Evolutionary conservation across 1,140 invertebrate genomes (phyloP).

Genomic region (Parasteatoda tepidariorum): DNA sequence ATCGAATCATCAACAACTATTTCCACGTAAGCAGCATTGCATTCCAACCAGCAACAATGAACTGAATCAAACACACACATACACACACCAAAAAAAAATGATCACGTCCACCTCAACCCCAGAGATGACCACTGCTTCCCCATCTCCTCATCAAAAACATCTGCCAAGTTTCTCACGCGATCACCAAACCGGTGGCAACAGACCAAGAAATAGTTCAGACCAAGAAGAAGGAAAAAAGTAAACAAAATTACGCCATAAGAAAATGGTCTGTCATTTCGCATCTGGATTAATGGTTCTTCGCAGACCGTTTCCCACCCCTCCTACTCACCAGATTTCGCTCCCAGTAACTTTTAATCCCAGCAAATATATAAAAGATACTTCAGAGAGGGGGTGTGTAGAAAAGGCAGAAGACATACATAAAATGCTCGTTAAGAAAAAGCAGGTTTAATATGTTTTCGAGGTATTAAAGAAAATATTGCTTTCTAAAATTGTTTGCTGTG

Average conservation of each 20-base stretch:
- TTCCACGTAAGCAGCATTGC: too few species aligned
- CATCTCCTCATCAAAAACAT: background rate
- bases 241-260: background rate
- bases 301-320: background rate
- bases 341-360: conserved; percentile 20
- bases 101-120: too few species aligned
- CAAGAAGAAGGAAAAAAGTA: conserved; percentile 15
- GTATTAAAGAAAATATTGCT: background rate
- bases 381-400: too few species aligned
- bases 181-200: background rate
- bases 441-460: background rate
- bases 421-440: conserved; percentile 27
- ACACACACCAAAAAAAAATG: too few species aligned
- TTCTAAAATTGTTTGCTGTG: background rate
- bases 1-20: too few species aligned
- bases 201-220: background rate
- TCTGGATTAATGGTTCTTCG: conserved; percentile 39
- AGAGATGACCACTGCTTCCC: background rate
- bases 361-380: background rate
- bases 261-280: conserved; percentile 52
- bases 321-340: conserved; percentile 3
- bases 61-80: too few species aligned
- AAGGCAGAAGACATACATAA: conserved; percentile 43
- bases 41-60: too few species aligned
- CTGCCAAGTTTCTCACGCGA: conserved; percentile 11